Conservation (phyloP, 30 jellyfish, hydroid and myxozoan species). For the Morbakka virulenta region DNA sequence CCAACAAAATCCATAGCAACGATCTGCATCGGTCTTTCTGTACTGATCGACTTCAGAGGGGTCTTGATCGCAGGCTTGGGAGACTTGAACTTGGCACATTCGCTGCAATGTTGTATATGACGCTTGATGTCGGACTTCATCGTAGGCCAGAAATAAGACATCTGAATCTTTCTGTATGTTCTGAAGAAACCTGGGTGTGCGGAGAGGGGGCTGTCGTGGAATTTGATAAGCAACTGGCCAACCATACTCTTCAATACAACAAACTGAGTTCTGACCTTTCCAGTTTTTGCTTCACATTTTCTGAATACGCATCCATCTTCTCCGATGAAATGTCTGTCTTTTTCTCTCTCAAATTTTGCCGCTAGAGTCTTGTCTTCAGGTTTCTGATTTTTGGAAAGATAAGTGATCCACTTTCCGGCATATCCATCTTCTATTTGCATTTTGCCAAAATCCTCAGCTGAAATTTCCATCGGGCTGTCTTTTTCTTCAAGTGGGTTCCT, state of each 20-base stretch:
- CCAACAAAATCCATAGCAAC: conserved; percentile 43
- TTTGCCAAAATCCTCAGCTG: no score
- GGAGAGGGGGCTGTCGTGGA: no score
- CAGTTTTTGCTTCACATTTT: conserved; percentile 9
- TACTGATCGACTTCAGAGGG: no score
- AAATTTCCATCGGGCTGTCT: no score
- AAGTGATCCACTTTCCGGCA: conserved; percentile 20
- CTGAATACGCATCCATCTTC: conserved; percentile 36
- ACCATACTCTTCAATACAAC: not conserved
- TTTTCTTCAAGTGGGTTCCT: not conserved
- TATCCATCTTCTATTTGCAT: conserved; percentile 12
- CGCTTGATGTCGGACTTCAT: no score
- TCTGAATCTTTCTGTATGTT: no score
- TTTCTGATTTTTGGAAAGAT: not conserved
- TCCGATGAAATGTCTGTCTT: conserved; percentile 14
- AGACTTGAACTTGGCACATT: no score
- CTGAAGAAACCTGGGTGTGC: conserved; percentile 4
- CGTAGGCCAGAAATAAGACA: no score
- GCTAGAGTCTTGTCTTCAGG: conserved; percentile 30
- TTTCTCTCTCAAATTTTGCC: conserved; percentile 9
- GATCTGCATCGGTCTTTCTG: no score
- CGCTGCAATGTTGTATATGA: no score
- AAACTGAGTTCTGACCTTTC: no score
- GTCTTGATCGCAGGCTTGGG: no score
- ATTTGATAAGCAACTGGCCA: not conserved